Conservation (phyloP, 2,888 invertebrate species). For the Cepaea hortensis region DNA sequence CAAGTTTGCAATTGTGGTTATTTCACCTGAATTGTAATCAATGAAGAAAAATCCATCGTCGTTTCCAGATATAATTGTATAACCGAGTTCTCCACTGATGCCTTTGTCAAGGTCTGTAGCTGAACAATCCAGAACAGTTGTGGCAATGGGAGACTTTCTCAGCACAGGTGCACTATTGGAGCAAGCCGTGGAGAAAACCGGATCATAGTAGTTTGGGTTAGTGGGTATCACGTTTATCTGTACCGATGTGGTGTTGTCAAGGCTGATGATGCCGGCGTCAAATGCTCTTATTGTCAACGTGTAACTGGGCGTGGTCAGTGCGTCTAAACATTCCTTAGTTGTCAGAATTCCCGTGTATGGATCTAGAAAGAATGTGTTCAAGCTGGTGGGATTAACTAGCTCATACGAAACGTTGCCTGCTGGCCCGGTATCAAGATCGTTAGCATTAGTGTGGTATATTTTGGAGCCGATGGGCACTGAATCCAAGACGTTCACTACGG, state of each 20-base stretch:
- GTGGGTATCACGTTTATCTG: constrained; percentile 17
- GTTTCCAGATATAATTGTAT: constrained; percentile 54
- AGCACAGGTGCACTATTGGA: not conserved
- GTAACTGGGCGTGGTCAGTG: constrained; percentile 1
- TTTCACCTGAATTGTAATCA: constrained; percentile 52
- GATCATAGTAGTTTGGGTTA: constrained; percentile 24
- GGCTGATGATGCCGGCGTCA: not conserved
- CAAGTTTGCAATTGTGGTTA: constrained; percentile 54
- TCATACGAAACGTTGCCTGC: constrained; percentile 61
- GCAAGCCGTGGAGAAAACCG: constrained; percentile 17
- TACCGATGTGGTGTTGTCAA: not conserved
- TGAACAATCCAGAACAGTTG: constrained; percentile 23
- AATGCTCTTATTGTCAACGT: constrained; percentile 7
- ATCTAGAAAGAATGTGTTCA: constrained; percentile 56
- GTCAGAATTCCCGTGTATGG: constrained; percentile 57
- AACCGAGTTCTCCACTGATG: constrained; percentile 59
- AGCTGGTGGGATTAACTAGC: constrained; percentile 56
- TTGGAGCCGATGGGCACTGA: constrained; percentile 90
- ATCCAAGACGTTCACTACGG: constrained; percentile 87
- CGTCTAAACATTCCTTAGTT: constrained; percentile 57
- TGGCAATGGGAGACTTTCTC: constrained; percentile 2
- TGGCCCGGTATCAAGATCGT: constrained; percentile 89
- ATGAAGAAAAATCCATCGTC: constrained; percentile 59
- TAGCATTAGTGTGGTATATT: constrained; percentile 87
- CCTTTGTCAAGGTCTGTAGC: constrained; percentile 55